Evolutionary conservation across 1,140 invertebrate genomes (phyloP).

Genomic region (Diachasma alloeum): DNA sequence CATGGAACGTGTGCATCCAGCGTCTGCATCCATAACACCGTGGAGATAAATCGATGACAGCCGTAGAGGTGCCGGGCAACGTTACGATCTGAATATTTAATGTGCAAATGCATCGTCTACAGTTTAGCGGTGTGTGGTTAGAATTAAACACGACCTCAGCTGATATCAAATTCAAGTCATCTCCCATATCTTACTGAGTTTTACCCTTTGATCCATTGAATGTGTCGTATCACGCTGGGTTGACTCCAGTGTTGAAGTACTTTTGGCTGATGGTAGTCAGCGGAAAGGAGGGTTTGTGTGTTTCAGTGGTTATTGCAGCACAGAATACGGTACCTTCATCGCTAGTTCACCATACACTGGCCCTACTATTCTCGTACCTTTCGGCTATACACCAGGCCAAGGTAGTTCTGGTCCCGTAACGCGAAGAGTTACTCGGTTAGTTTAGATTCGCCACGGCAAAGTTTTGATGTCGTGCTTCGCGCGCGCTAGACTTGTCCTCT

Average conservation of each 20-base stretch:
- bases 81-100: background rate
- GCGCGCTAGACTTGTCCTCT: constrained; percentile 3
- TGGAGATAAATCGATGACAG: background rate
- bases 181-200: background rate
- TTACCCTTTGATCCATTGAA: background rate
- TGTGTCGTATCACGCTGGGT: background rate
- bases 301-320: background rate
- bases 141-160: background rate
- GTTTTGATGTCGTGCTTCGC: constrained; percentile 57
- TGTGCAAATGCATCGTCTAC: background rate
- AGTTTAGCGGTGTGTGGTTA: background rate
- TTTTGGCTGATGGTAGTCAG: background rate
- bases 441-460: constrained; percentile 57
- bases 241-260: background rate
- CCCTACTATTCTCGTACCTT: background rate
- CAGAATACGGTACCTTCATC: background rate
- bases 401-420: constrained; percentile 28
- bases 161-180: background rate
- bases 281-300: background rate
- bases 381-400: background rate
- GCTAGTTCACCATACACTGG: background rate
- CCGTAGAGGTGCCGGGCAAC: background rate
- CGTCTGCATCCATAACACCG: background rate
- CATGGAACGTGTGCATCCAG: background rate
- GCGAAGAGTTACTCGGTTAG: constrained; percentile 57